Evolutionary conservation across 2,113 vertebrate genomes (phyloP).

Genomic region (Megalops atlanticus): DNA sequence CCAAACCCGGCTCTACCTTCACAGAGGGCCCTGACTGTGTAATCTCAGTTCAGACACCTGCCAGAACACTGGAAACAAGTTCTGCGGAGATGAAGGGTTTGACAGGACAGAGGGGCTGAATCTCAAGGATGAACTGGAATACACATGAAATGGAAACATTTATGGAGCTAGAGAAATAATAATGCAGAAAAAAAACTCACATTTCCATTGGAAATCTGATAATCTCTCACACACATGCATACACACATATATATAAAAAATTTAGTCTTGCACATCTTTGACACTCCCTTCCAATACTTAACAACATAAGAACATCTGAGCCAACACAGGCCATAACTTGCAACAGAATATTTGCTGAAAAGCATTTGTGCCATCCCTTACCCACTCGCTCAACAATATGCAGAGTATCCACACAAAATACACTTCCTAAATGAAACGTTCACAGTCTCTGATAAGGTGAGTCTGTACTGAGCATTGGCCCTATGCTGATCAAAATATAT

Average conservation of each 20-base stretch:
- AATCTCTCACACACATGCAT: not conserved
- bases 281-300: too few species aligned
- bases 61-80: not conserved
- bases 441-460: not conserved
- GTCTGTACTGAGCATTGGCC: not conserved
- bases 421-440: not conserved
- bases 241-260: not conserved
- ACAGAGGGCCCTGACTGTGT: not conserved
- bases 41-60: not conserved
- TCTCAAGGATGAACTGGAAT: not conserved
- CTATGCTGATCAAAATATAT: not conserved
- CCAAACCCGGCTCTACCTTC: not conserved
- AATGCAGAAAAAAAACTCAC: not conserved
- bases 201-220: constrained; percentile 9
- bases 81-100: not conserved
- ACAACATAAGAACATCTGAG: too few species aligned
- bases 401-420: constrained; percentile 1
- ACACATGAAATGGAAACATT: not conserved
- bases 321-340: too few species aligned
- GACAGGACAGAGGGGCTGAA: not conserved
- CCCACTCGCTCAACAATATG: not conserved
- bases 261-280: too few species aligned
- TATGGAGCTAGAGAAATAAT: not conserved
- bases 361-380: not conserved
- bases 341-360: not conserved